Evolutionary conservation across 2,888 invertebrate genomes (phyloP).

Genomic region (Notodonta dromedarius): DNA sequence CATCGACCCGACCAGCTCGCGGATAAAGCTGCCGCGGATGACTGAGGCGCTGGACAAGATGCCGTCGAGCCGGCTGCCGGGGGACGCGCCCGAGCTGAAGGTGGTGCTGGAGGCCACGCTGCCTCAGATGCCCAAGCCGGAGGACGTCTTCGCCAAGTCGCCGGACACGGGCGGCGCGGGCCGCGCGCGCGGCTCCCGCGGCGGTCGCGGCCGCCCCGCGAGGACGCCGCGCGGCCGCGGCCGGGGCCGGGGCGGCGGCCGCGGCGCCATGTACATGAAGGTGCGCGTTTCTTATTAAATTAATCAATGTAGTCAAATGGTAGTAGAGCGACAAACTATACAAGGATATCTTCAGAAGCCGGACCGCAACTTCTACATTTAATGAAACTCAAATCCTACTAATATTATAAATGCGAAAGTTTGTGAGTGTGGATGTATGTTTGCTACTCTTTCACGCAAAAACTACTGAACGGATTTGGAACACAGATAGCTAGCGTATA

Average conservation of each 20-base stretch:
- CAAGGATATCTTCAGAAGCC: too few relatives aligned
- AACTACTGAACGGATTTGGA: too few relatives aligned
- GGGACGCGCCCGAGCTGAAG: slow-evolving; percentile 50
- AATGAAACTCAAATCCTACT: too few relatives aligned
- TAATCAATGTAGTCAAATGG: neutral
- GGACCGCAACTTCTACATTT: too few relatives aligned
- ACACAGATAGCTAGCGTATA: too few relatives aligned
- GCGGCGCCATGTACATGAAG: slow-evolving; percentile 65
- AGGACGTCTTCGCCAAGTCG: slow-evolving; percentile 58
- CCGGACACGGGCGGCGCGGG: slow-evolving; percentile 44
- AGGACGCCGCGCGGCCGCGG: slow-evolving; percentile 60
- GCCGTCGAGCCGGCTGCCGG: slow-evolving; percentile 63
- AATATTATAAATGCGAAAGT: too few relatives aligned
- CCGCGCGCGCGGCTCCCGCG: slow-evolving; percentile 43
- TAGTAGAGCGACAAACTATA: too few relatives aligned
- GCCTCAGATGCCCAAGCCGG: slow-evolving; percentile 39
- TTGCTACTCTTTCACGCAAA: too few relatives aligned
- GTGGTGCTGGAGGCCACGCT: slow-evolving; percentile 37
- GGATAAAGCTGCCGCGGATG: slow-evolving; percentile 76
- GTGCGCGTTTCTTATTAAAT: slow-evolving; percentile 29
- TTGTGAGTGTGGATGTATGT: too few relatives aligned
- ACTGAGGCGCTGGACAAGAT: slow-evolving; percentile 76
- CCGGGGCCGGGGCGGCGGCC: slow-evolving; percentile 72
- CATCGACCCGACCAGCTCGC: slow-evolving; percentile 75
- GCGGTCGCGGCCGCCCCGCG: slow-evolving; percentile 48